Conservation (phyloP, 2,888 invertebrate genomes). For the Parnassius smintheus region DNA sequence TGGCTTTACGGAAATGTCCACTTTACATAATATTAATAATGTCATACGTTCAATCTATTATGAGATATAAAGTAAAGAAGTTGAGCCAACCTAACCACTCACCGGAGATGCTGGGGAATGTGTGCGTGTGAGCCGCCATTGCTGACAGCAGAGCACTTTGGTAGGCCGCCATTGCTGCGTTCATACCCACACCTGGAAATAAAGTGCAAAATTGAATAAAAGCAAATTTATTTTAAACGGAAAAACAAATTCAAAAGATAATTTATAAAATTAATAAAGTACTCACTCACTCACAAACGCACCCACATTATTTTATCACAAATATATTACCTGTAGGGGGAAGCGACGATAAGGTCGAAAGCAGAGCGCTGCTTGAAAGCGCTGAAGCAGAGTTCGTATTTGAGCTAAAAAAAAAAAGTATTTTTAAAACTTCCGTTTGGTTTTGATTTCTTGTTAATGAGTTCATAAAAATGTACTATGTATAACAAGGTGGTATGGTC, state of each 20-base stretch:
- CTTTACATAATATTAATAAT: too few relatives aligned
- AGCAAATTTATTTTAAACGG: too few relatives aligned
- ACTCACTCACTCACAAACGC: too few relatives aligned
- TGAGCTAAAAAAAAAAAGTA: conserved; percentile 48
- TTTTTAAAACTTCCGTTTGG: background rate
- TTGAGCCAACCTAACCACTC: conserved; percentile 34
- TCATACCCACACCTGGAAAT: conserved; percentile 64
- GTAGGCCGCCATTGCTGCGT: conserved; percentile 78
- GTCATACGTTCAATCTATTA: too few relatives aligned
- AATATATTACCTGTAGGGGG: conserved; percentile 64
- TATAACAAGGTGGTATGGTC: too few relatives aligned
- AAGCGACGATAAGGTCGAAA: conserved; percentile 68
- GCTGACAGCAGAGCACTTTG: conserved; percentile 75
- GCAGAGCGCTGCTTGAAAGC: conserved; percentile 64
- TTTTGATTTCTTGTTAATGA: too few relatives aligned
- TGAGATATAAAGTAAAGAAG: background rate
- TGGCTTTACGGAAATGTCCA: background rate
- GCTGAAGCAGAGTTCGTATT: conserved; percentile 60
- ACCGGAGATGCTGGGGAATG: conserved; percentile 69
- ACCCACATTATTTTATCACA: too few relatives aligned
- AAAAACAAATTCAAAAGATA: too few relatives aligned
- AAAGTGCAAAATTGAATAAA: background rate
- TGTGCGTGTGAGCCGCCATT: conserved; percentile 76
- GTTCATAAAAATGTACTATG: too few relatives aligned
- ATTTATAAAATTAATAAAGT: too few relatives aligned